phyloP scores from a whole-genome alignment of 2,113 vertebrate species.

The Mesembrinibis cayennensis region DNA sequence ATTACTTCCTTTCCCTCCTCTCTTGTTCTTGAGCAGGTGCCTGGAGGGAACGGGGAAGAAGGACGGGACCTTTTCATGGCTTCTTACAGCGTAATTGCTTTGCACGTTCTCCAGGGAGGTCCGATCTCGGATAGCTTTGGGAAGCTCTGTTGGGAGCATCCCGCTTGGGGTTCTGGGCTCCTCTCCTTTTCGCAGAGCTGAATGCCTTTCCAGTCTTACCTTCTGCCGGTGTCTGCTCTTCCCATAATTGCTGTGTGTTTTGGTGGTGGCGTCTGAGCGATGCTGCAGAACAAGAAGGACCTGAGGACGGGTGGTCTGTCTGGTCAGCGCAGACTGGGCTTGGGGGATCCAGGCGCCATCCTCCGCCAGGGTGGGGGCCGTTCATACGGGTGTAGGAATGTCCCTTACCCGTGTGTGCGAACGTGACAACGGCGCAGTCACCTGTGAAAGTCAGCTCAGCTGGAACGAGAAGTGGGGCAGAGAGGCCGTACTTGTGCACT shows the following conservation, averaged over 20 bases:
- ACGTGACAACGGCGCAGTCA: fast-evolving
- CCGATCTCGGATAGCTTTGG: fast-evolving
- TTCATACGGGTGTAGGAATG: fast-evolving
- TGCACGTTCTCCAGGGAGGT: neutral
- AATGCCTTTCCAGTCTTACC: neutral
- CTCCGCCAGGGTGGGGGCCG: neutral
- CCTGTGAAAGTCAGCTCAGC: neutral
- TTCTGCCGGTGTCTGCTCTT: neutral
- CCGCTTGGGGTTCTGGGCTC: neutral
- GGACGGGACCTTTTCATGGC: neutral
- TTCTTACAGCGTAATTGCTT: neutral
- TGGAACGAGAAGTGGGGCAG: neutral
- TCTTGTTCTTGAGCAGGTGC: neutral
- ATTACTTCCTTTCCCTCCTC: neutral
- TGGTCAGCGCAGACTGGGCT: neutral
- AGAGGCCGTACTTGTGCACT: neutral
- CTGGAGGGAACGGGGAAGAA: neutral
- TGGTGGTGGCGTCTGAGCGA: fast-evolving
- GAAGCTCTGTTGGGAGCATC: neutral
- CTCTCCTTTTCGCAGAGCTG: neutral
- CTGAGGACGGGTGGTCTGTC: fast-evolving
- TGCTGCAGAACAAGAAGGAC: fast-evolving
- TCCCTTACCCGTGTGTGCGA: fast-evolving
- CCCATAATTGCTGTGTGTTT: fast-evolving
- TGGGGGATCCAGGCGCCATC: neutral